Evolutionary conservation across 1,140 invertebrate species (phyloP).

Genomic region (Orchesella cincta): DNA sequence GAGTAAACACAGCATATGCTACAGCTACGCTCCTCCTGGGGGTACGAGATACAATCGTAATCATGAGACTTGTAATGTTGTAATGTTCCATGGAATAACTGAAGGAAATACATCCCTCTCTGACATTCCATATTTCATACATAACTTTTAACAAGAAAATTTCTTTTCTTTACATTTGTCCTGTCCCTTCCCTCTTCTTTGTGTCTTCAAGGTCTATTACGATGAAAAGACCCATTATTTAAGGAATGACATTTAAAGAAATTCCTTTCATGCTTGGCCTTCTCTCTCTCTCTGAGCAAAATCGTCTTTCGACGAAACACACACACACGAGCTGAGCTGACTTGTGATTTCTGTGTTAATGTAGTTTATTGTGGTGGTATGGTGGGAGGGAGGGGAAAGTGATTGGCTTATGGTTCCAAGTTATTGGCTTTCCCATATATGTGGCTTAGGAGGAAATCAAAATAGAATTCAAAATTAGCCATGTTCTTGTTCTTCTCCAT

Average conservation of each 20-base stretch:
- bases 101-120: background rate
- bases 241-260: conserved; percentile 26
- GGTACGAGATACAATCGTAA: background rate
- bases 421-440: conserved; percentile 1
- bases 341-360: background rate
- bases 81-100: background rate
- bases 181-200: background rate
- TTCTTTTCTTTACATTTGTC: background rate
- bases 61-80: background rate
- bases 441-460: background rate
- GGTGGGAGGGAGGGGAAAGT: background rate
- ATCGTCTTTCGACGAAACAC: background rate
- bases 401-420: conserved; percentile 15
- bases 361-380: background rate
- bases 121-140: conserved; percentile 10
- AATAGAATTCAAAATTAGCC: conserved; percentile 28
- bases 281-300: background rate
- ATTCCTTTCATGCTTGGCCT: background rate
- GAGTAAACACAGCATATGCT: background rate
- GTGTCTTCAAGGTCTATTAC: background rate
- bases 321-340: background rate
- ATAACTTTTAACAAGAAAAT: background rate
- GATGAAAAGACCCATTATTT: conserved; percentile 11
- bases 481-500: background rate
- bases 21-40: background rate